Evolutionary conservation across 37 sponge, comb jelly and placozoan species (phyloP).

Genomic region (Agelas oroides): DNA sequence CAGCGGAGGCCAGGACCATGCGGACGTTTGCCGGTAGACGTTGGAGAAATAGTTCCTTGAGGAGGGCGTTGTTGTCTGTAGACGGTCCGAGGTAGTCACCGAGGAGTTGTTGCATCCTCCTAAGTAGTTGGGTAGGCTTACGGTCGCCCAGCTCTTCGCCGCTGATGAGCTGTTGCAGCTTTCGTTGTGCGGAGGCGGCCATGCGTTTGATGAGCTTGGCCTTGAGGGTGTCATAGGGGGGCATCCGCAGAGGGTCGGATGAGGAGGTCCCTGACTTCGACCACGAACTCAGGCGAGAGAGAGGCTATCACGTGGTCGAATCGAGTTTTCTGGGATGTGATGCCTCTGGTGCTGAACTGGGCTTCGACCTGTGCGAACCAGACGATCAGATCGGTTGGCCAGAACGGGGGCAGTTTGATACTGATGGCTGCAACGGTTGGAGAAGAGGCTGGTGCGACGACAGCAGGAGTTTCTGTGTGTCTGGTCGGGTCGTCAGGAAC

Average conservation of each 20-base stretch:
- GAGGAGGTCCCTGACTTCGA: constrained; percentile 56
- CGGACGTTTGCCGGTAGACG: constrained; percentile 63
- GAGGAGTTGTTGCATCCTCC: constrained; percentile 67
- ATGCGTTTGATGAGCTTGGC: constrained; percentile 33
- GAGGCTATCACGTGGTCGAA: constrained; percentile 57
- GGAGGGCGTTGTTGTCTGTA: constrained; percentile 4
- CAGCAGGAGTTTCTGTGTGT: no score
- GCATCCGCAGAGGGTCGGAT: constrained; percentile 23
- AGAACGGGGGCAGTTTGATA: constrained; percentile 71
- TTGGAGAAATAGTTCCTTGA: constrained; percentile 51
- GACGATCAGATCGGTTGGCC: constrained; percentile 66
- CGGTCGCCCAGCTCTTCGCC: constrained; percentile 66
- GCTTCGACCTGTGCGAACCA: constrained; percentile 84
- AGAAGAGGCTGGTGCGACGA: not conserved
- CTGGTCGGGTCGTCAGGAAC: not conserved
- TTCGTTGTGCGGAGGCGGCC: constrained; percentile 58
- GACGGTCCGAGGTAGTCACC: constrained; percentile 39
- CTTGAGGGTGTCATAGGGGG: constrained; percentile 50
- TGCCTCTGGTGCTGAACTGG: constrained; percentile 53
- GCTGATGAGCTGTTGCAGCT: constrained; percentile 62
- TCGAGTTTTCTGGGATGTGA: constrained; percentile 41
- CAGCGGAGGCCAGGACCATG: constrained; percentile 68
- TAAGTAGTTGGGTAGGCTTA: constrained; percentile 67
- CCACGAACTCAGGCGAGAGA: constrained; percentile 38
- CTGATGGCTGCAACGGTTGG: constrained; percentile 36